Evolutionary conservation across 2,888 invertebrate genomes (phyloP).

Genomic region (Drosophila cracens): DNA sequence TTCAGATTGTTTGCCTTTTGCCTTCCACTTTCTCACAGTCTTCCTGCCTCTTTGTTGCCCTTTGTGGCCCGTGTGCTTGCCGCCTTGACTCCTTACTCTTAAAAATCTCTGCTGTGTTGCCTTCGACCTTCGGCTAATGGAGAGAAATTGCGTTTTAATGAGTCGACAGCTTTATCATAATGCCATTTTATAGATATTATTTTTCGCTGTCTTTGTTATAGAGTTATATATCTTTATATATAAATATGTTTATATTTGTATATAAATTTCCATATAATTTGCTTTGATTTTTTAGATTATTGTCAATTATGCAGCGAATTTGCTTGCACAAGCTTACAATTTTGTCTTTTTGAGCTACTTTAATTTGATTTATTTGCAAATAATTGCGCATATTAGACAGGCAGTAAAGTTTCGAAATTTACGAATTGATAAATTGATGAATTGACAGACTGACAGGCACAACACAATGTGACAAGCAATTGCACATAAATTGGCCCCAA

Average conservation of each 20-base stretch:
- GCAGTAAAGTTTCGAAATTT: constrained; percentile 19
- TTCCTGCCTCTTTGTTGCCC: constrained; percentile 13
- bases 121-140: constrained; percentile 57
- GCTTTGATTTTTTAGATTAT: constrained; percentile 29
- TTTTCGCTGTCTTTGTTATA: constrained; percentile 16
- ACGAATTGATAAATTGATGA: constrained; percentile 32
- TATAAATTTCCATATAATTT: constrained; percentile 26
- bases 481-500: constrained; percentile 17
- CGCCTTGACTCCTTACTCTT: constrained; percentile 25
- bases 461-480: constrained; percentile 34
- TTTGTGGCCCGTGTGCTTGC: constrained; percentile 8
- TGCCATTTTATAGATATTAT: constrained; percentile 17
- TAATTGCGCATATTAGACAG: constrained; percentile 50
- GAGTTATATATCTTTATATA: not conserved
- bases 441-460: constrained; percentile 32
- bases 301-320: constrained; percentile 57
- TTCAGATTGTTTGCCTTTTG: constrained; percentile 55
- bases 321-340: constrained; percentile 14
- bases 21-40: constrained; percentile 11
- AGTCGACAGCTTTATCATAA: constrained; percentile 72
- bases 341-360: constrained; percentile 22
- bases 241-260: constrained; percentile 15
- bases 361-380: constrained; percentile 55
- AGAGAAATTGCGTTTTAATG: constrained; percentile 77
- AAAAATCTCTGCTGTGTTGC: constrained; percentile 24